phyloP scores from a whole-genome alignment of 2,113 vertebrate genomes.

The Hiodon alosoides region DNA sequence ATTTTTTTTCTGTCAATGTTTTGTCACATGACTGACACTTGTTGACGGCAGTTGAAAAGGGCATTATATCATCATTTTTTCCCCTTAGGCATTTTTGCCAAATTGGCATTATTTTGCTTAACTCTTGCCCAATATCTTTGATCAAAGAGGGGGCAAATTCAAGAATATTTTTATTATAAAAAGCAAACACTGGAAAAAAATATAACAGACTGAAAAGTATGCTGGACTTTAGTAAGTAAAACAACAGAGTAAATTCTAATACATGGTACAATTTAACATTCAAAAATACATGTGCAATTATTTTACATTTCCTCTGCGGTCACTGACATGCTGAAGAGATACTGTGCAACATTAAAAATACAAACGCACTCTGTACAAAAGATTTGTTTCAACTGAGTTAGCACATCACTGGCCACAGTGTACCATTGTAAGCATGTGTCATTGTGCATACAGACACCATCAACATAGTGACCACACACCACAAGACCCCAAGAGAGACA shows the following conservation, averaged over 20 bases:
- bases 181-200: slow-evolving; percentile 17
- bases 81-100: neutral
- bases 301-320: neutral
- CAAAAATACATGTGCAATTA: neutral
- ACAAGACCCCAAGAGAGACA: slow-evolving; percentile 1
- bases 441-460: slow-evolving; percentile 4
- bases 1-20: neutral
- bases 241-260: slow-evolving; percentile 13
- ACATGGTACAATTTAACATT: slow-evolving; percentile 3
- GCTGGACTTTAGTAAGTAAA: slow-evolving; percentile 14
- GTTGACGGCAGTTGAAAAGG: neutral
- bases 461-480: neutral
- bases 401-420: neutral
- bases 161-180: slow-evolving; percentile 23
- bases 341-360: slow-evolving; percentile 5
- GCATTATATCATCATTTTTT: neutral
- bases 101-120: neutral
- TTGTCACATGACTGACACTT: neutral
- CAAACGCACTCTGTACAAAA: slow-evolving; percentile 17
- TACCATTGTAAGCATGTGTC: slow-evolving; percentile 10
- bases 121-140: neutral
- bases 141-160: neutral
- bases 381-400: neutral
- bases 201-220: slow-evolving; percentile 20
- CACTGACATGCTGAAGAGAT: slow-evolving; percentile 3